A percentile compares a stretch with the other conserved stretches of the same genome.
Evolutionary conservation across 2,888 invertebrate species (phyloP).

Genomic region (Leptothorax acervorum): DNA sequence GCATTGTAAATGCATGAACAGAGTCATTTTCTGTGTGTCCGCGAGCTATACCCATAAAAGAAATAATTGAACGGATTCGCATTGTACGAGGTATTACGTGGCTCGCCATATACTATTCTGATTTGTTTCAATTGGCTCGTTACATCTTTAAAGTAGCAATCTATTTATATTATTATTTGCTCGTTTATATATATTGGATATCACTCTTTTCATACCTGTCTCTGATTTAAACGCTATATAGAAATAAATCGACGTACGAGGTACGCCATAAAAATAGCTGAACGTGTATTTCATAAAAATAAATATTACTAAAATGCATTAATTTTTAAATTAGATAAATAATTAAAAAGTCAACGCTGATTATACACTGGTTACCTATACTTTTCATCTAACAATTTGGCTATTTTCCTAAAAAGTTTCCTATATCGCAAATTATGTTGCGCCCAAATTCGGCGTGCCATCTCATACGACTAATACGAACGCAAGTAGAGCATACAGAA

Average conservation of each 20-base stretch:
- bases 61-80: conserved; percentile 35
- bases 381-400: background rate
- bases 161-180: conserved; percentile 27
- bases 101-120: conserved; percentile 10
- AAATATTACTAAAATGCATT: background rate
- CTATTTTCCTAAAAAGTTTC: background rate
- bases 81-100: conserved; percentile 7
- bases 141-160: conserved; percentile 8
- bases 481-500: conserved; percentile 35
- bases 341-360: background rate
- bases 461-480: background rate
- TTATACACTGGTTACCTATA: background rate
- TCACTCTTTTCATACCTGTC: background rate
- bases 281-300: background rate
- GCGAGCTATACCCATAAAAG: conserved; percentile 31
- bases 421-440: background rate
- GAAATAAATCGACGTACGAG: conserved; percentile 12
- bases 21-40: conserved; percentile 34
- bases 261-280: background rate
- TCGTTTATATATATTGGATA: background rate
- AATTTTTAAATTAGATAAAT: background rate
- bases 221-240: background rate
- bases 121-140: conserved; percentile 34
- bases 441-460: background rate
- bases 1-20: conserved; percentile 45